phyloP scores from a whole-genome alignment of 2,113 vertebrate genomes.

The Limanda limanda region DNA sequence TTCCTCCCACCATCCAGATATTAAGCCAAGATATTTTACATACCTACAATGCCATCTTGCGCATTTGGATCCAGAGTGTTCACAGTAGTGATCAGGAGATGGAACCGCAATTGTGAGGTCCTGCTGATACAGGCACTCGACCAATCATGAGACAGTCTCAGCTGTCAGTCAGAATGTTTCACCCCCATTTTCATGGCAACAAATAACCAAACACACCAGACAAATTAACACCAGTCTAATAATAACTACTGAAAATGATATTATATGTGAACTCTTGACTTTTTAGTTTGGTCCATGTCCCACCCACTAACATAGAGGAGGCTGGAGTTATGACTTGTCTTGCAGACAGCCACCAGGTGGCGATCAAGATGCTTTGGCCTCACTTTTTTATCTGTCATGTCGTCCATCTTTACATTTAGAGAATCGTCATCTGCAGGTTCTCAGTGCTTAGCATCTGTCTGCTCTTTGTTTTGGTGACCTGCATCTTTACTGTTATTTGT shows the following conservation, averaged over 20 bases:
- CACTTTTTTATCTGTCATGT: too few relatives aligned
- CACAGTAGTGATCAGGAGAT: background rate
- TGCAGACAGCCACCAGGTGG: too few relatives aligned
- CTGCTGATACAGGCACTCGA: background rate
- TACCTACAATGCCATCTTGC: background rate
- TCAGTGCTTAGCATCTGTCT: background rate
- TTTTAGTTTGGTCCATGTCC: too few relatives aligned
- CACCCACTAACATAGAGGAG: too few relatives aligned
- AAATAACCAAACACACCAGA: background rate
- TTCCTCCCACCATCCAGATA: too few relatives aligned
- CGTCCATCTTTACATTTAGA: too few relatives aligned
- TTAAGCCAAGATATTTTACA: background rate
- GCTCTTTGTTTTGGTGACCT: background rate
- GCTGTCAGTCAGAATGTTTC: background rate
- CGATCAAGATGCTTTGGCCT: too few relatives aligned
- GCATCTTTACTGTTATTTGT: background rate
- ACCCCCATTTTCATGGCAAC: background rate
- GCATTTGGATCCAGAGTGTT: background rate
- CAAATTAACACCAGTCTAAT: background rate
- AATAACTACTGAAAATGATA: too few relatives aligned
- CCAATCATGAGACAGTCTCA: background rate
- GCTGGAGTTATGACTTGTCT: too few relatives aligned
- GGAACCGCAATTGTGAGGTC: too few relatives aligned
- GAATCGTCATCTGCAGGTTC: too few relatives aligned
- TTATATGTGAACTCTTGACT: too few relatives aligned